These are phyloP conservation scores for Pemphredon lugubris DNA, from an alignment of 2,888 invertebrate species.

Conservation along the genomic window DNA sequence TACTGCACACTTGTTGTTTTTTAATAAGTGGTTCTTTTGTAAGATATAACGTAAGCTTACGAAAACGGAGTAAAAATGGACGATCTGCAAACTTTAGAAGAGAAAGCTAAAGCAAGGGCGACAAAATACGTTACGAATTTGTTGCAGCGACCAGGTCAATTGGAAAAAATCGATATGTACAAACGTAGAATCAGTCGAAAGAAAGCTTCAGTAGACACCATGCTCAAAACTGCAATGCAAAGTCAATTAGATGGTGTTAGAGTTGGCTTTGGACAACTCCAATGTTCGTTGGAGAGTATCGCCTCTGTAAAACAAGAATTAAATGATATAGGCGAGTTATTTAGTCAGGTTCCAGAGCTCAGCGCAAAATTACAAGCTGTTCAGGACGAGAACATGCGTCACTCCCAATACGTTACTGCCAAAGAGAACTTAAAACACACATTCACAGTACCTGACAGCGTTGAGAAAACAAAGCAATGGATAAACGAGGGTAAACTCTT, in stretches of 20 bases:
- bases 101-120: constrained; percentile 89
- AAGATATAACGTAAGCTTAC: not conserved
- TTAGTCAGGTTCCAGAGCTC: constrained; percentile 90
- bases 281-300: constrained; percentile 92
- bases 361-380: constrained; percentile 92
- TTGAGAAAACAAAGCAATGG: constrained; percentile 95
- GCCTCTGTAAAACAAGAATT: constrained; percentile 83
- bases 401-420: constrained; percentile 98
- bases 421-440: constrained; percentile 99
- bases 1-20: not conserved
- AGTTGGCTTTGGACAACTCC: constrained; percentile 94
- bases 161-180: constrained; percentile 94
- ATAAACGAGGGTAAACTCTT: constrained; percentile 97
- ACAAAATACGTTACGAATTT: constrained; percentile 94
- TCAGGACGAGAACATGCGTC: constrained; percentile 94
- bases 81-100: constrained; percentile 85
- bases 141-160: constrained; percentile 96
- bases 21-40: constrained; percentile 16
- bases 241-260: constrained; percentile 98
- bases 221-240: constrained; percentile 99
- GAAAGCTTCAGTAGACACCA: constrained; percentile 95
- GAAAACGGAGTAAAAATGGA: constrained; percentile 70
- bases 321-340: constrained; percentile 85
- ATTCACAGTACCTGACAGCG: constrained; percentile 98
- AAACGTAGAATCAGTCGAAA: constrained; percentile 88